phyloP scores from a whole-genome alignment of 2,888 invertebrate genomes.

The Himalopsyche tibetana region DNA sequence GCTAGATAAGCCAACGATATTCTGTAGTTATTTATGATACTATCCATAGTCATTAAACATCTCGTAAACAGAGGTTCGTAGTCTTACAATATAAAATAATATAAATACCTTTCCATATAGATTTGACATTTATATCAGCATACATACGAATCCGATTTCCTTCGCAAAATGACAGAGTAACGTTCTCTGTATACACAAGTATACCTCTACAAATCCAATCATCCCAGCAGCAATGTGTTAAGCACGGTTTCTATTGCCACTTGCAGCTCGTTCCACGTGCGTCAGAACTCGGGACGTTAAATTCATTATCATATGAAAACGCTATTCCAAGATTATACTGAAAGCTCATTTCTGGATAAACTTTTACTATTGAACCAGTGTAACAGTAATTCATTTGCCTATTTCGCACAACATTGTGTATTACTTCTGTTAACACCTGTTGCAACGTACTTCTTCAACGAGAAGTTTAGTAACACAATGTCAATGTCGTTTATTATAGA shows the following conservation, averaged over 20 bases:
- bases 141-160: too few species aligned
- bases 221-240: background rate
- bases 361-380: background rate
- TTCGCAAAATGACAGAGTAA: background rate
- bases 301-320: conserved; percentile 21
- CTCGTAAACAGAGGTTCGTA: too few species aligned
- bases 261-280: conserved; percentile 9
- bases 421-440: background rate
- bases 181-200: background rate
- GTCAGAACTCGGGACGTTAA: background rate
- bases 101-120: too few species aligned
- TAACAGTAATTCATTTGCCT: background rate
- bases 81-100: too few species aligned
- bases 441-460: background rate
- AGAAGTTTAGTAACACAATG: too few species aligned
- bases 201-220: conserved; percentile 17
- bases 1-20: too few species aligned
- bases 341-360: background rate
- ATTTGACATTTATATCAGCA: too few species aligned
- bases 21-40: too few species aligned
- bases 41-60: too few species aligned
- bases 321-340: conserved; percentile 6
- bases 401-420: background rate
- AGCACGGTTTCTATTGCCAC: conserved; percentile 34
- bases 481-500: too few species aligned